Percentiles rank a stretch among this genome's conserved stretches.
phyloP scores from a whole-genome alignment of 2,113 vertebrate species.

The Campylomormyrus numenius region DNA sequence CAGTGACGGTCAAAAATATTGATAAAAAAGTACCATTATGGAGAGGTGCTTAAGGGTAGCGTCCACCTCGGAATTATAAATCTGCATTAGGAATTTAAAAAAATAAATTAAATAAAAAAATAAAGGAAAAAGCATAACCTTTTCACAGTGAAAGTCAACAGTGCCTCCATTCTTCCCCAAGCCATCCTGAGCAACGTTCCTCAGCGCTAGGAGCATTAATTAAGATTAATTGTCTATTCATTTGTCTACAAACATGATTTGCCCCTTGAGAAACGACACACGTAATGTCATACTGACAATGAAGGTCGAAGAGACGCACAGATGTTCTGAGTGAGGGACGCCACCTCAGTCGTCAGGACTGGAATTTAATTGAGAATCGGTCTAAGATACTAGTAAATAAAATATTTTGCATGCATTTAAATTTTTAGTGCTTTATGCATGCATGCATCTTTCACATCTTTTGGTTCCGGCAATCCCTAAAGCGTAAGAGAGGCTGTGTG shows the following conservation, averaged over 20 bases:
- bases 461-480: neutral
- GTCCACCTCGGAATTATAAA: neutral
- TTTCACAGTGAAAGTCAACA: neutral
- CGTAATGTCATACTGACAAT: neutral
- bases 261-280: neutral
- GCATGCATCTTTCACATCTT: neutral
- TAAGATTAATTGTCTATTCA: neutral
- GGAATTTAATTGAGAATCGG: neutral
- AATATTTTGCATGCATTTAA: neutral
- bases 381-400: neutral
- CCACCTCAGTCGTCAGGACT: neutral
- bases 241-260: neutral
- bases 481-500: conserved; percentile 8
- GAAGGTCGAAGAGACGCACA: neutral
- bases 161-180: neutral
- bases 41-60: neutral
- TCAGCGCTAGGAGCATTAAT: neutral
- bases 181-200: neutral
- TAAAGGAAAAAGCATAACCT: neutral
- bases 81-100: neutral
- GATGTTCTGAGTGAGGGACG: neutral
- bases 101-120: neutral
- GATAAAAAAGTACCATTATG: neutral
- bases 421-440: neutral
- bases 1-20: neutral